Percentiles rank a stretch among this genome's conserved stretches.
Conservation (phyloP, 1,140 invertebrate species). For the Brachionus paranguensis region DNA sequence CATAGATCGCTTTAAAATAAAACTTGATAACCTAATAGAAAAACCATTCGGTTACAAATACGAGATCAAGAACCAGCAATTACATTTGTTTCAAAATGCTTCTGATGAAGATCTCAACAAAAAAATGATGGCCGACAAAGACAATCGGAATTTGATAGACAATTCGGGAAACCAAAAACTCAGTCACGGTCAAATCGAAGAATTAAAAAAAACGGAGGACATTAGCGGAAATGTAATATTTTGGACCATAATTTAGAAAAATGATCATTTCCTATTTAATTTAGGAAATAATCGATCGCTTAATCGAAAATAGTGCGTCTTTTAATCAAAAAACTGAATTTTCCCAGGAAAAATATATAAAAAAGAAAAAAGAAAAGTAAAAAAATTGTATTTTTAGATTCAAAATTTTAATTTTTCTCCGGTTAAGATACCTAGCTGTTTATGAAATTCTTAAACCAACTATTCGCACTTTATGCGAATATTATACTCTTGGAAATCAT, state of each 20-base stretch:
- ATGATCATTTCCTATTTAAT: constrained; percentile 26
- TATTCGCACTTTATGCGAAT: constrained; percentile 67
- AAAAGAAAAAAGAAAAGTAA: constrained; percentile 86
- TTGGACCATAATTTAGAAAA: background rate
- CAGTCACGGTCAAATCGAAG: constrained; percentile 71
- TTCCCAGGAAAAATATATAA: constrained; percentile 86
- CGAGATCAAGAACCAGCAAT: constrained; percentile 59
- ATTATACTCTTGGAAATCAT: constrained; percentile 64
- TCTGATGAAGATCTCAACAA: background rate
- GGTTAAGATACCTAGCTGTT: constrained; percentile 37
- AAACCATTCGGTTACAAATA: constrained; percentile 71
- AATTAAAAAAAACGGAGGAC: constrained; percentile 65
- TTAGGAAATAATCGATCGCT: constrained; percentile 71
- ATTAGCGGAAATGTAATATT: constrained; percentile 61
- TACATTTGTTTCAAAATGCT: background rate
- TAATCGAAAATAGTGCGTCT: constrained; percentile 81
- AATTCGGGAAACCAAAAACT: constrained; percentile 78
- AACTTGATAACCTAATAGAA: constrained; percentile 65
- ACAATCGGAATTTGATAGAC: constrained; percentile 77
- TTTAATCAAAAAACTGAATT: constrained; percentile 76
- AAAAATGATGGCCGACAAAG: constrained; percentile 58
- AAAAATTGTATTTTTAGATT: constrained; percentile 49
- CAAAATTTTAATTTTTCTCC: background rate
- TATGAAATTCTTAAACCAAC: constrained; percentile 65
- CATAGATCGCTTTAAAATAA: constrained; percentile 58